These are phyloP conservation scores for Boloria selene DNA, from an alignment of 2,888 invertebrate species.

Conservation along the genomic window DNA sequence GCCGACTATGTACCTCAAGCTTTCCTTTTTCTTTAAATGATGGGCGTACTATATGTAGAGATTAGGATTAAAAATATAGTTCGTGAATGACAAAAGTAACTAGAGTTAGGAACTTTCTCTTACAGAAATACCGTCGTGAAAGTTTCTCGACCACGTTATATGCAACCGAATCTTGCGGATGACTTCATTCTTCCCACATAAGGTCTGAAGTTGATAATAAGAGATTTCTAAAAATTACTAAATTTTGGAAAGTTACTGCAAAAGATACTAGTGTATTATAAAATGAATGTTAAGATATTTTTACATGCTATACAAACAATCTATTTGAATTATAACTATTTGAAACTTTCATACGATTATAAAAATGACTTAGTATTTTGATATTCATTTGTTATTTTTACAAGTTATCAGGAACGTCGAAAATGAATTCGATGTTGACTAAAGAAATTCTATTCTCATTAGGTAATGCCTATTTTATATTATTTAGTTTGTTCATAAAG, in stretches of 20 bases:
- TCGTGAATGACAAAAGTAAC: slow-evolving; percentile 73
- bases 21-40: slow-evolving; percentile 63
- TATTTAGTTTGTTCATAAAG: slow-evolving; percentile 12
- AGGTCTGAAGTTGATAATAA: slow-evolving; percentile 17
- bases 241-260: slow-evolving; percentile 6
- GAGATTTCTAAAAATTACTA: slow-evolving; percentile 11
- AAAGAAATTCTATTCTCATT: too few relatives aligned
- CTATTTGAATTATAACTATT: too few relatives aligned
- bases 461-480: too few relatives aligned
- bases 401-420: too few relatives aligned
- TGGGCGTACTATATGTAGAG: slow-evolving; percentile 69
- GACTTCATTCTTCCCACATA: slow-evolving; percentile 58
- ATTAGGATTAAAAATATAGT: slow-evolving; percentile 70
- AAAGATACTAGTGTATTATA: not conserved
- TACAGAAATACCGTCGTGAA: slow-evolving; percentile 68
- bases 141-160: slow-evolving; percentile 48
- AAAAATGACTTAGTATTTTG: too few relatives aligned
- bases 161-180: slow-evolving; percentile 44
- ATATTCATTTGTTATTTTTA: too few relatives aligned
- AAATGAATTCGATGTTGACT: too few relatives aligned
- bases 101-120: slow-evolving; percentile 68
- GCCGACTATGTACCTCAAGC: slow-evolving; percentile 42
- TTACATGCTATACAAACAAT: too few relatives aligned
- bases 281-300: not conserved
- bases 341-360: too few relatives aligned